Evolutionary conservation across 2,888 invertebrate genomes (phyloP), one percentile per base, ranked within the genome.

Genomic region (Cacoxenus indagator): DNA sequence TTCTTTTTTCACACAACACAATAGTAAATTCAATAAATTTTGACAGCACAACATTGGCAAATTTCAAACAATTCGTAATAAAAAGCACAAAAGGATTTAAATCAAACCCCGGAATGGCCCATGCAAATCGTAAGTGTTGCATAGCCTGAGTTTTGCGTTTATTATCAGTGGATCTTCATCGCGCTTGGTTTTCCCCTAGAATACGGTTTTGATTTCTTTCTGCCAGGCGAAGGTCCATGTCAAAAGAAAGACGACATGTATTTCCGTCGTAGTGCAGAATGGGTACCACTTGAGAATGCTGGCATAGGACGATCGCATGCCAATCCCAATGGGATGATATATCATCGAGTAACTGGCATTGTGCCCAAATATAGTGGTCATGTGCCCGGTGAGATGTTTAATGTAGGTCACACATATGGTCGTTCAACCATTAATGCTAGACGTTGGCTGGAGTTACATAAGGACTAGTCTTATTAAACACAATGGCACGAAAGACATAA

Each of bases 331-430:
- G 82, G 91, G 6, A 91, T 92, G 84, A 92, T 95, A 74, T 95
- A 95, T 85, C 93, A 92, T 81, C 92, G 92, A 72, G 92, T 93
- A 75, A 90, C 93, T 59, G 94, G 94, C 11, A 91, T 94, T 89
- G 84, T 95, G 74, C 94, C 95, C 0, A 93, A 92, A 86, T 95
- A 95, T 86, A 91, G 91, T 2, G 95, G 94, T 0, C 94, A 95
- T 82, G 92, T 95, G 71, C 95, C 94, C 0, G 95, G 95, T 26
- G 90, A 90, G 69, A 89, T 90, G 75, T 94, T 93, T 86, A 91
- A 93, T 17, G 92, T 91, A 87, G 95, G 94, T 14, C 93, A 92
- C 85, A 94, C 94, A 0, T 94, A 91, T 86, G 94, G 94, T 26
- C 92, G 91, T 74, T 92, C 93, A 82, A 92, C 94, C 0, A 89